Conservation (phyloP, 2,113 vertebrate genomes). For the Delphinus delphis region DNA sequence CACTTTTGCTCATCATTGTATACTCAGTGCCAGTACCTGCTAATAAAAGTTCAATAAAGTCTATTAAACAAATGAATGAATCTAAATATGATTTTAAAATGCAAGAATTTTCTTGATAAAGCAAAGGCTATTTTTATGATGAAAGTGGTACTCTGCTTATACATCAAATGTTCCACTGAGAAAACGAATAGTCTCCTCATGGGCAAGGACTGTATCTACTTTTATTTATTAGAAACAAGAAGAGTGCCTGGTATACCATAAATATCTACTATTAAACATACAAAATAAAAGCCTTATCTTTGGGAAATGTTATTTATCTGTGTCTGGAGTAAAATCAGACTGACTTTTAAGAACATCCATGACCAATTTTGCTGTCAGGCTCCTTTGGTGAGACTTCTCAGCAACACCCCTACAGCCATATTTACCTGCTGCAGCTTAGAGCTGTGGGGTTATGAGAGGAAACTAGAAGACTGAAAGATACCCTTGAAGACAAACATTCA, state of each 20-base stretch:
- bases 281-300: background rate
- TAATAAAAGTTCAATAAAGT: background rate
- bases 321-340: background rate
- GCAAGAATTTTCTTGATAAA: background rate
- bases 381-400: background rate
- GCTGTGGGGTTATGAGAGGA: background rate
- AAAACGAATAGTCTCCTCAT: background rate
- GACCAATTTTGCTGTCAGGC: background rate
- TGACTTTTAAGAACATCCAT: background rate
- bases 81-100: background rate
- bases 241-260: background rate
- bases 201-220: background rate
- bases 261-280: background rate
- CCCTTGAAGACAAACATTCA: background rate
- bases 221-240: background rate
- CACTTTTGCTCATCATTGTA: background rate
- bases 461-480: background rate
- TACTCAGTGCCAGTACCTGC: background rate
- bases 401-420: background rate
- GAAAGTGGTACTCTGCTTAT: background rate
- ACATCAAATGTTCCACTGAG: background rate
- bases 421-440: background rate
- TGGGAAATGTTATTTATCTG: background rate
- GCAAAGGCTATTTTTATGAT: background rate
- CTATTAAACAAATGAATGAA: background rate